Evolutionary conservation across 2,113 vertebrate genomes (phyloP), one percentile per base, ranked within the genome.

Genomic region (Poeciliopsis retropinna): DNA sequence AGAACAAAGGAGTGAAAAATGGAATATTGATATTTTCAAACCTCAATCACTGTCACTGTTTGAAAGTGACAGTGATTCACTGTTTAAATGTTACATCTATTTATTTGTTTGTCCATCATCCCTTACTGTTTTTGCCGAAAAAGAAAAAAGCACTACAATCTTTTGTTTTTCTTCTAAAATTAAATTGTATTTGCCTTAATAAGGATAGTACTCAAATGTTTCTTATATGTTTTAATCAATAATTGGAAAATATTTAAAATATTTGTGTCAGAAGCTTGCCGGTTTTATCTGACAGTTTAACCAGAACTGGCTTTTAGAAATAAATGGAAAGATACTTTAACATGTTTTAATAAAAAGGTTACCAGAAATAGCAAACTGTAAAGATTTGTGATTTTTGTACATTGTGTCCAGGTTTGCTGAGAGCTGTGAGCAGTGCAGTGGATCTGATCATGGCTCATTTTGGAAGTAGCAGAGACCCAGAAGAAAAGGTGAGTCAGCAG

Each of bases 361-460:
- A 4, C 44, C 15, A 47, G 14, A 47, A 47, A 15, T 17, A 47
- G 44, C 4, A 19, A 47, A 47, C 4, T 47, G 44, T 47, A 47
- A 47, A 19, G 17, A 19, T 47, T 47, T 47, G 44, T 47, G 44
- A 19, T 47, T 15, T 1, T 60, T 39, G 0, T 75, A 60, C 13
- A 37, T 77, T 82, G 34, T 90, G 73, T 85, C 7, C 64, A 99
- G 97, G 95, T 75, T 85, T 99, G 85, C 92, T 99, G 80, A 96
- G 97, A 85, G 95, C 95, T 29, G 93, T 99, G 85, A 98, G 97
- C 89, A 93, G 91, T 4, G 97, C 97, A 0, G 96, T 99, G 86
- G 97, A 99, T 90, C 89, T 98, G 73, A 97, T 99, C 32, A 95
- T 96, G 91, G 95, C 96, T 81, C 96, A 99, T 89, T 99, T 99